Base-by-base conservation (phyloP, 2,113 vertebrate genomes). In the Leucosticte australis region DNA sequence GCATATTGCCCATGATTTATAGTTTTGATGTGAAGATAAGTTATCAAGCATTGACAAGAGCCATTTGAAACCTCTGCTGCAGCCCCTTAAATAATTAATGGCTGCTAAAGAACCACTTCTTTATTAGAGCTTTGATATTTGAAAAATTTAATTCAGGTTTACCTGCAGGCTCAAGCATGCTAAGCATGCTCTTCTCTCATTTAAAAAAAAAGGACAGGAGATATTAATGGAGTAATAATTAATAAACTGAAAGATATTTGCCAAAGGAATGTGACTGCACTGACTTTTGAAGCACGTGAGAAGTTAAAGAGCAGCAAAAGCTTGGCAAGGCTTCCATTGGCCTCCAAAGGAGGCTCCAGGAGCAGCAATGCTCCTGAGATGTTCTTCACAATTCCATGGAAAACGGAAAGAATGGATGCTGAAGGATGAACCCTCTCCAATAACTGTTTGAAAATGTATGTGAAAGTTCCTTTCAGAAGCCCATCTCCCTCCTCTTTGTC, bases 51-150 rank as follows among this genome's bases (percentile, higher is more conserved):
- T 95, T 56, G 26, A 71, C 24, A 94, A 82, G 30, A 83, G 28
- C 27, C 81, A 67, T 74, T 84, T 79, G 28, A 92, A 74, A 83
- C 74, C 88, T 30, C 88, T 73, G 24, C 53, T 95, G 60, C 68
- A 63, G 39, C 27, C 62, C 91, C 89, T 83, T 92, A 81, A 95
- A 97, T 97, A 93, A 94, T 94, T 90, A 91, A 93, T 84, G 85
- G 57, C 24, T 96, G 26, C 70, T 94, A 78, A 92, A 81, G 85
- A 91, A 81, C 70, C 23, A 73, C 42, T 33, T 42, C 44, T 92
- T 86, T 89, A 59, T 46, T 46, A 90, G 55, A 94, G 30, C 27
- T 94, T 77, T 96, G 68, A 92, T 67, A 74, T 46, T 95, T 95
- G 35, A 49, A 90, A 82, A 92, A 83, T 16, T 75, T 50, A 35